Evolutionary conservation across 2,797 vertebrate species (phyloP).

Genomic region (Arctocebus calabarensis): DNA sequence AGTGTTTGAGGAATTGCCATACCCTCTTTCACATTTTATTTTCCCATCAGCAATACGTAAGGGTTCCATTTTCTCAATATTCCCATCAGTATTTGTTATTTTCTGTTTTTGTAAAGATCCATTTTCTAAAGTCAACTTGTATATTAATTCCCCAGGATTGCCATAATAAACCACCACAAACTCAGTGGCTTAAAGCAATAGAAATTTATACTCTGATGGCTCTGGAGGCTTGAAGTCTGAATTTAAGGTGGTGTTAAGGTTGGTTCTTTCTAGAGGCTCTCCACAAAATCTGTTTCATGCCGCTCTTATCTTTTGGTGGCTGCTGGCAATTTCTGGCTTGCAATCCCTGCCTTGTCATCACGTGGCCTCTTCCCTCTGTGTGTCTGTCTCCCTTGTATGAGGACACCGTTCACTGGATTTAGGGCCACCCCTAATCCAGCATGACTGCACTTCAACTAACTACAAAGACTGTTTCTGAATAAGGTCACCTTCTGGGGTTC

Average conservation of each 20-base stretch:
- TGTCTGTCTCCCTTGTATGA: not conserved
- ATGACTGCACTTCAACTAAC: not conserved
- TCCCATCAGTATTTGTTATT: not conserved
- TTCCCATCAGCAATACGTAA: not conserved
- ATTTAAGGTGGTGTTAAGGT: not conserved
- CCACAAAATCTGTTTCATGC: not conserved
- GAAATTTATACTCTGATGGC: not conserved
- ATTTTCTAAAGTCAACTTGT: not conserved
- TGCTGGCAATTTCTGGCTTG: not conserved
- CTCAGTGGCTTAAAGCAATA: not conserved
- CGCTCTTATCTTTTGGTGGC: not conserved
- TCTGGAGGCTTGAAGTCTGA: not conserved
- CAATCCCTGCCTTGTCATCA: not conserved
- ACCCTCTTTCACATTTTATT: not conserved
- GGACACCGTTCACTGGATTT: not conserved
- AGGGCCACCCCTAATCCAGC: not conserved
- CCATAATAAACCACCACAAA: not conserved
- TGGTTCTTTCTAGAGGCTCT: not conserved
- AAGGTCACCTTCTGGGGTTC: not conserved
- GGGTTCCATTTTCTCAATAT: not conserved
- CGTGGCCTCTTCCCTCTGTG: not conserved
- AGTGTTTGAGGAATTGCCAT: not conserved
- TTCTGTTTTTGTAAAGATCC: not conserved
- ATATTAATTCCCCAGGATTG: not conserved
- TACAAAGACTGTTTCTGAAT: conserved; percentile 9